Conservation (phyloP, 2,888 invertebrate species). For the Molorchus minor region DNA sequence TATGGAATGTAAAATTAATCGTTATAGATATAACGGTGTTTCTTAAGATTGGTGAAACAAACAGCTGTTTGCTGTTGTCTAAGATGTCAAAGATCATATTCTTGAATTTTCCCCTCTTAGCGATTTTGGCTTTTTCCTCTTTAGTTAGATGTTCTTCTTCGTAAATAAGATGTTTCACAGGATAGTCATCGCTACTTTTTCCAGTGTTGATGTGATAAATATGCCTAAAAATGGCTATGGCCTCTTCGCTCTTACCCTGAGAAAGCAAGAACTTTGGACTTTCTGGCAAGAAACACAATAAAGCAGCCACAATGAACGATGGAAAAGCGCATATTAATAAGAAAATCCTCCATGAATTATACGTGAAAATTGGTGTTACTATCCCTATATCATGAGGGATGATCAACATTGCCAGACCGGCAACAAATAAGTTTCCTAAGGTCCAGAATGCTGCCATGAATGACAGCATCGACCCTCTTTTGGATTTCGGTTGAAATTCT, state of each 20-base stretch:
- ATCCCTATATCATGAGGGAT: conserved; percentile 80
- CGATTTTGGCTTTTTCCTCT: conserved; percentile 61
- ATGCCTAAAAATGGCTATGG: conserved; percentile 80
- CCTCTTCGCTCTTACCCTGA: conserved; percentile 81
- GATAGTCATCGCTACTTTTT: conserved; percentile 76
- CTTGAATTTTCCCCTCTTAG: conserved; percentile 73
- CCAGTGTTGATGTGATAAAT: conserved; percentile 87
- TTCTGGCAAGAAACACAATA: conserved; percentile 86
- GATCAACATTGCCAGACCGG: conserved; percentile 82
- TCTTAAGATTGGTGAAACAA: conserved; percentile 81
- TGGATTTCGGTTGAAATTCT: conserved; percentile 91
- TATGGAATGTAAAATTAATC: conserved; percentile 93
- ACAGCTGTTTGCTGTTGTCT: conserved; percentile 83
- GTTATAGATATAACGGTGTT: conserved; percentile 86
- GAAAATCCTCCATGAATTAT: conserved; percentile 94
- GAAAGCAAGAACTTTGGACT: conserved; percentile 89
- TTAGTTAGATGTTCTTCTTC: conserved; percentile 58
- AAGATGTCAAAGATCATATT: conserved; percentile 80
- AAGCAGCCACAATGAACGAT: conserved; percentile 84
- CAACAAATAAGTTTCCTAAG: conserved; percentile 90
- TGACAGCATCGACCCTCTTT: conserved; percentile 90
- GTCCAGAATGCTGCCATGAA: conserved; percentile 97
- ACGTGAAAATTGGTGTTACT: conserved; percentile 73
- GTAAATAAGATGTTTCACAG: conserved; percentile 75
- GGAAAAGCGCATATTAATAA: conserved; percentile 88